Evolutionary conservation across 2,113 vertebrate species (phyloP).

Genomic region (Neolamprologus kungweensis): DNA sequence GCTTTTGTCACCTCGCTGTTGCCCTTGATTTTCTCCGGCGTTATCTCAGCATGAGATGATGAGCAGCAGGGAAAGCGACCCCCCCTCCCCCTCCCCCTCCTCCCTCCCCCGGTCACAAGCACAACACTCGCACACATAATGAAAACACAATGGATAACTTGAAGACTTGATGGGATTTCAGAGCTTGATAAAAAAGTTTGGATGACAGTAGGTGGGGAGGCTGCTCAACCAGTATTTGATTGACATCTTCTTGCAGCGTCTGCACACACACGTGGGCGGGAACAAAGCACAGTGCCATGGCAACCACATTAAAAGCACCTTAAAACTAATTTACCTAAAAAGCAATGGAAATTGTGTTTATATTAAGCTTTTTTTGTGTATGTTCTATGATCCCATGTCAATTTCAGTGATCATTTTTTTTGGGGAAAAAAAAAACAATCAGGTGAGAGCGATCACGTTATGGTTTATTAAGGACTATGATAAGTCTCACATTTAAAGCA

Average conservation of each 20-base stretch:
- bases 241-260: constrained; percentile 27
- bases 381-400: constrained; percentile 20
- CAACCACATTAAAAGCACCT: constrained; percentile 72
- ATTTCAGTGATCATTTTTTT: constrained; percentile 2
- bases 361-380: constrained; percentile 17
- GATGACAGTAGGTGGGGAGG: constrained; percentile 17
- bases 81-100: background rate
- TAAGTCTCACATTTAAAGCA: constrained; percentile 57
- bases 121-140: background rate
- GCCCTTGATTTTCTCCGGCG: constrained; percentile 15
- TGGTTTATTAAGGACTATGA: background rate
- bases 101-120: background rate
- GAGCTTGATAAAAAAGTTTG: constrained; percentile 31
- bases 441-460: constrained; percentile 31
- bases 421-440: constrained; percentile 20
- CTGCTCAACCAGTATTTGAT: constrained; percentile 19
- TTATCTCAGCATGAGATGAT: constrained; percentile 26
- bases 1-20: background rate
- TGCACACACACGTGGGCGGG: constrained; percentile 32
- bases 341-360: constrained; percentile 53
- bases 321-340: constrained; percentile 61
- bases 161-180: constrained; percentile 29
- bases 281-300: constrained; percentile 67
- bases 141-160: constrained; percentile 18
- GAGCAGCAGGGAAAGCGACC: background rate